phyloP scores from a whole-genome alignment of 2,113 vertebrate genomes.

The Casuarius casuarius region DNA sequence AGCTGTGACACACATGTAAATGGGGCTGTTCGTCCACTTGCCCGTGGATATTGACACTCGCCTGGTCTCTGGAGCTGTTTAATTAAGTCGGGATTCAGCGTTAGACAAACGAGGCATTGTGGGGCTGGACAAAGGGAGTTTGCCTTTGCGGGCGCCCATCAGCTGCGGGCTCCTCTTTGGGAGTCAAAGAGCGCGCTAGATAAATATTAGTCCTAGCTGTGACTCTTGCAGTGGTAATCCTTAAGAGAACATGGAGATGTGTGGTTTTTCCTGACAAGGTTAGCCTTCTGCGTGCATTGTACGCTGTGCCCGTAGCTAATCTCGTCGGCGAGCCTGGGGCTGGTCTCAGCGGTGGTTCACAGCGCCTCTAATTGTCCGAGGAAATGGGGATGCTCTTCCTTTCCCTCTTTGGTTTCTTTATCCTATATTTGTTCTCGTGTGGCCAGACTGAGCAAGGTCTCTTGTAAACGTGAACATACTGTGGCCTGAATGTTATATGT shows the following conservation, averaged over 20 bases:
- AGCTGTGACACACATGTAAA: constrained; percentile 59
- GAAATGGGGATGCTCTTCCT: not conserved
- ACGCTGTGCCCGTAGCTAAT: not conserved
- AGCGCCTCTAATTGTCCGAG: not conserved
- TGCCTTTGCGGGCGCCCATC: not conserved
- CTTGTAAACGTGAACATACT: not conserved
- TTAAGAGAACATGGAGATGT: not conserved
- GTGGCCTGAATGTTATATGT: not conserved
- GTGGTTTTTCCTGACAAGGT: not conserved
- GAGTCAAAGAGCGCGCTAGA: not conserved
- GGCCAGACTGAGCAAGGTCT: not conserved
- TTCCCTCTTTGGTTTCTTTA: not conserved
- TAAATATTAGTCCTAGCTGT: not conserved
- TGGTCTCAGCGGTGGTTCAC: not conserved
- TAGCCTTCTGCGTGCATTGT: not conserved
- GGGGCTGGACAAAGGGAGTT: constrained; percentile 15
- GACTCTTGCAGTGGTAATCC: not conserved
- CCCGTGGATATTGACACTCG: constrained; percentile 24
- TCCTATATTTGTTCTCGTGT: not conserved
- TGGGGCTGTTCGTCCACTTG: constrained; percentile 11
- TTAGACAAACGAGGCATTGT: constrained; percentile 63
- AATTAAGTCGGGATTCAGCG: constrained; percentile 72
- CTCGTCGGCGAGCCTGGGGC: not conserved
- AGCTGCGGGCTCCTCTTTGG: not conserved
- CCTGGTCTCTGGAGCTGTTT: constrained; percentile 46